phyloP scores from a whole-genome alignment of 1,140 invertebrate species.

The Globodera rostochiensis region DNA sequence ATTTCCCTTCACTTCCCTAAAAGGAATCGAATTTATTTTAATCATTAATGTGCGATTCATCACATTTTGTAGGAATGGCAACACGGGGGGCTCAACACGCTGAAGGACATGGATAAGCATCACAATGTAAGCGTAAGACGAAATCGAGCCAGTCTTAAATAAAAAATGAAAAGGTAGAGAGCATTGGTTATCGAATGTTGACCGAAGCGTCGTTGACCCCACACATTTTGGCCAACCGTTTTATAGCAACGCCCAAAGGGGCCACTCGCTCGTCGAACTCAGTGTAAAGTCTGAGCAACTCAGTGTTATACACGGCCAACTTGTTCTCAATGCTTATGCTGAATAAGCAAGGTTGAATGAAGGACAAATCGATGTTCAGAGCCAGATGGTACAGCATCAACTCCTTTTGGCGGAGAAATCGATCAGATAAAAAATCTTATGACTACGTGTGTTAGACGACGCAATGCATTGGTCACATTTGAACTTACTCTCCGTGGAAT shows the following conservation, averaged over 20 bases:
- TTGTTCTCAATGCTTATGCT: constrained; percentile 25
- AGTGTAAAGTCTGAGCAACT: constrained; percentile 16
- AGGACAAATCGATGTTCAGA: neutral
- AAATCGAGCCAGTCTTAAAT: constrained; percentile 14
- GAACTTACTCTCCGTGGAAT: constrained; percentile 21
- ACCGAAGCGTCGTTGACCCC: constrained; percentile 27
- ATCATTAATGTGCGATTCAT: neutral
- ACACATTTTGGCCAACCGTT: constrained; percentile 26
- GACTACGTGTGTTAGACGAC: no score
- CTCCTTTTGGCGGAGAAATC: neutral
- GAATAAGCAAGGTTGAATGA: neutral
- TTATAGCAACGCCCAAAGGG: constrained; percentile 18
- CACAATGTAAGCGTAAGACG: constrained; percentile 32
- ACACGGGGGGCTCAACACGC: constrained; percentile 21
- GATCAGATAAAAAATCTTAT: neutral
- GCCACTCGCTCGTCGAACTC: constrained; percentile 24
- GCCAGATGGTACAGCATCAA: neutral
- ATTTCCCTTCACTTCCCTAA: neutral
- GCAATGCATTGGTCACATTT: no score
- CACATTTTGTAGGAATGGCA: constrained; percentile 30
- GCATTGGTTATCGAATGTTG: neutral
- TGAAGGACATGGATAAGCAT: constrained; percentile 33
- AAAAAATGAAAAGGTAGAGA: neutral
- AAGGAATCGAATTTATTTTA: no score
- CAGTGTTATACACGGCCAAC: constrained; percentile 21